Conservation (phyloP, 2,888 invertebrate species). For the Anoplius nigerrimus region DNA sequence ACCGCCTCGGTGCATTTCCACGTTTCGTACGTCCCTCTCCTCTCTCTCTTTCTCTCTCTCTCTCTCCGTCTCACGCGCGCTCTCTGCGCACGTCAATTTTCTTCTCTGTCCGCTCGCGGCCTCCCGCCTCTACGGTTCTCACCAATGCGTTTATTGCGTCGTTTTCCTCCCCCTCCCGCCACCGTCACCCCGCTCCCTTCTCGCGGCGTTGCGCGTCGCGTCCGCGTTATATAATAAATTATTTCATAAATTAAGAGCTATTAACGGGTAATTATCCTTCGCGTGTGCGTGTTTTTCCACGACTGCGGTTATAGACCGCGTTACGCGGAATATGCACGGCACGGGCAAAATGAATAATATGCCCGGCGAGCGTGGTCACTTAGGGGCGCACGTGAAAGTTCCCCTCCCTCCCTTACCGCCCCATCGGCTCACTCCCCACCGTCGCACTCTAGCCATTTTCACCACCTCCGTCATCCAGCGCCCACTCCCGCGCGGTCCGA, state of each 20-base stretch:
- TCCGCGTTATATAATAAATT: constrained; percentile 64
- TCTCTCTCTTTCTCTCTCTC: constrained; percentile 12
- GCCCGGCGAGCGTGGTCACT: constrained; percentile 44
- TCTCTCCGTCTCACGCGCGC: neutral
- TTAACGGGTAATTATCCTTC: constrained; percentile 64
- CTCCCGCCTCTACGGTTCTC: constrained; percentile 28
- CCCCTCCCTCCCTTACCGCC: constrained; percentile 3
- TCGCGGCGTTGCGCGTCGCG: constrained; percentile 19
- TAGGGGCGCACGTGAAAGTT: constrained; percentile 30
- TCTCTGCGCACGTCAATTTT: neutral
- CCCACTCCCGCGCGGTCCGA: no score
- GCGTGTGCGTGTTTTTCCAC: constrained; percentile 64
- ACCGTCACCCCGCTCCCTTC: constrained; percentile 12
- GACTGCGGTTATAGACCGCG: constrained; percentile 55
- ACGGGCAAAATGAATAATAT: constrained; percentile 43
- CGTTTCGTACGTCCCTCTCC: constrained; percentile 8
- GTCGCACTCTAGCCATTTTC: constrained; percentile 11
- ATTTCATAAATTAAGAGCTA: constrained; percentile 67
- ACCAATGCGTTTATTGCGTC: constrained; percentile 36
- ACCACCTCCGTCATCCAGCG: constrained; percentile 18
- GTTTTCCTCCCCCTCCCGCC: constrained; percentile 24
- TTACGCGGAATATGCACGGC: constrained; percentile 46
- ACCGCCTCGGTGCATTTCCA: neutral
- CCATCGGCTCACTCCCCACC: constrained; percentile 7
- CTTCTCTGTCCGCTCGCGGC: constrained; percentile 22